Evolutionary conservation across 2,797 vertebrate species (phyloP), one percentile per base, ranked within the genome.

Genomic region (Catostomus latipinnis): DNA sequence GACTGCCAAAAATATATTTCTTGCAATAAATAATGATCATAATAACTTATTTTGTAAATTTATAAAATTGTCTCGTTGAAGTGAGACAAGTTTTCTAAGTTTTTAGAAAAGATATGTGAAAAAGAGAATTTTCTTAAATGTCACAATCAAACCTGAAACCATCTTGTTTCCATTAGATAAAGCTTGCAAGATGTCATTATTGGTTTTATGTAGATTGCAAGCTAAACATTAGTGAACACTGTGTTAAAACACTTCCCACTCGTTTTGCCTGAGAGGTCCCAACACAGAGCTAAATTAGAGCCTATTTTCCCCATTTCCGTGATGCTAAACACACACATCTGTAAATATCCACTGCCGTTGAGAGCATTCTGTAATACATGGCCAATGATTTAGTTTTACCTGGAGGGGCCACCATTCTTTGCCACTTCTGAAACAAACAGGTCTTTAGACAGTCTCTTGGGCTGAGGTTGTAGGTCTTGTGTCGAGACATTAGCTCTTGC

Each of bases 391-490:
- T 68, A 50, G 34, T 8, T 66, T 83, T 96, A 99, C 98, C 97
- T 97, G 98, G 97, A 57, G 98, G 98, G 0, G 97, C 97, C 82
- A 99, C 97, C 98, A 99, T 99, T 88, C 98, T 93, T 93, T 99
- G 98, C 98, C 98, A 99, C 90, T 99, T 99, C 89, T 99, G 98
- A 93, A 99, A 99, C 79, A 99, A 93, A 89, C 98, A 99, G 85
- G 98, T 99, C 93, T 99, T 99, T 88, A 99, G 96, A 91, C 98
- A 99, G 93, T 99, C 98, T 83, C 98, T 93, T 5, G 98, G 98
- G 90, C 98, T 98, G 93, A 99, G 96, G 94, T 96, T 99, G 94
- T 99, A 99, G 6, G 98, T 98, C 96, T 99, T 99, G 91, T 99
- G 98, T 93, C 98, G 95, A 70, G 98, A 99, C 98, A 99, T 99